These are phyloP conservation scores for Thaleichthys pacificus DNA, from an alignment of 2,797 vertebrate genomes.

Conservation along the genomic window DNA sequence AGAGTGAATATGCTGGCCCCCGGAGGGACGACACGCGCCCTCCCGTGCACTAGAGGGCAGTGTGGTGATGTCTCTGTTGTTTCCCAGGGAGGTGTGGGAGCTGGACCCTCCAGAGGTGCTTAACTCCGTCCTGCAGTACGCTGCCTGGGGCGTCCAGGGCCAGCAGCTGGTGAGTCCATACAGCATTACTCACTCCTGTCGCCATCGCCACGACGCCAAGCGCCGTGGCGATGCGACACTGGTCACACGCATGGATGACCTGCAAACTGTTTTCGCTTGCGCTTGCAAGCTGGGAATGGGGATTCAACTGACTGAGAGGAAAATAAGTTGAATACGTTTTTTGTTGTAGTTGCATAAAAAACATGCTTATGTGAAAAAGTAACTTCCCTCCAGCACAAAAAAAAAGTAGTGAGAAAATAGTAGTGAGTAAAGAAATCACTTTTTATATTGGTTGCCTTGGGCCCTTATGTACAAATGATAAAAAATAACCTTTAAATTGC, in stretches of 20 bases:
- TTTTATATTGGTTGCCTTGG: too few species aligned
- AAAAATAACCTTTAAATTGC: not conserved
- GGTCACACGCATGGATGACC: not conserved
- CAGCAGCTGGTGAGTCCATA: slow-evolving; percentile 69
- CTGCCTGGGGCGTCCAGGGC: slow-evolving; percentile 75
- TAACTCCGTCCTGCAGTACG: slow-evolving; percentile 75
- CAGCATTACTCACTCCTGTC: not conserved
- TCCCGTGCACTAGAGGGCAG: not conserved
- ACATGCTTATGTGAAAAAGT: too few species aligned
- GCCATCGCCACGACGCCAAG: not conserved
- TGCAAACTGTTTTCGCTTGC: not conserved
- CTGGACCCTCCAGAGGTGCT: slow-evolving; percentile 76
- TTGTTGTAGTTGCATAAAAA: too few species aligned
- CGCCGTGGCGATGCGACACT: too few species aligned
- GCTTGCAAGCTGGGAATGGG: not conserved
- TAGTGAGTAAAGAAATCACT: too few species aligned
- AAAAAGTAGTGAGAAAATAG: not conserved
- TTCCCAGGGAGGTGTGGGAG: slow-evolving; percentile 73
- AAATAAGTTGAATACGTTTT: too few species aligned
- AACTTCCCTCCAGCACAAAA: too few species aligned
- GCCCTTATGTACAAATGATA: not conserved
- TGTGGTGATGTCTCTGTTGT: slow-evolving; percentile 3
- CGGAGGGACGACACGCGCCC: not conserved
- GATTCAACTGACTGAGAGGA: not conserved
- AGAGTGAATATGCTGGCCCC: not conserved